Evolutionary conservation across 2,797 vertebrate species (phyloP).

Genomic region (Thripadectes ignobilis): DNA sequence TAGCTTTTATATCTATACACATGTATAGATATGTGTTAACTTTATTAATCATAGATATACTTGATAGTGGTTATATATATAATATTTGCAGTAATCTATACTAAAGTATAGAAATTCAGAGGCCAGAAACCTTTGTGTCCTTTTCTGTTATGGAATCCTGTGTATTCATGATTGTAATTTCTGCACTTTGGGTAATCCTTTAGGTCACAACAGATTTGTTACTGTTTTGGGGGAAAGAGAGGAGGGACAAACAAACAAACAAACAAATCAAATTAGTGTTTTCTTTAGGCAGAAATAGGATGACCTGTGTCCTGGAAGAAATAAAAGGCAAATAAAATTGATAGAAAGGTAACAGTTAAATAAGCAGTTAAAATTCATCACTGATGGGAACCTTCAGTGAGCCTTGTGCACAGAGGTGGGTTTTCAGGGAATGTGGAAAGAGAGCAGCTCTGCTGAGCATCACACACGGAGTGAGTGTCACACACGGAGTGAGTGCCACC

Average conservation of each 20-base stretch:
- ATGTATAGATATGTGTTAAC: neutral
- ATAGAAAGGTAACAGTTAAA: neutral
- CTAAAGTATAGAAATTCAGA: neutral
- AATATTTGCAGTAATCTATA: neutral
- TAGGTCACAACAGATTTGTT: neutral
- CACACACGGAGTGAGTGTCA: neutral
- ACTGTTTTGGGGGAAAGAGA: neutral
- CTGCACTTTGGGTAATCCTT: neutral
- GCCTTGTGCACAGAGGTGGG: neutral
- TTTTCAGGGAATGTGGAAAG: neutral
- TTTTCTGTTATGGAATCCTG: neutral
- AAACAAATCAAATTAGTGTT: neutral
- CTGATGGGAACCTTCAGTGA: neutral
- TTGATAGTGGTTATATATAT: neutral
- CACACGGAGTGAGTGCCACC: neutral
- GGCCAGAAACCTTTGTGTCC: neutral
- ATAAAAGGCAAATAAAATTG: neutral
- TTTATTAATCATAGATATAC: neutral
- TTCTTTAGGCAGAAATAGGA: neutral
- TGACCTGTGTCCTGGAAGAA: neutral
- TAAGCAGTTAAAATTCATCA: neutral
- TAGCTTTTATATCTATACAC: neutral
- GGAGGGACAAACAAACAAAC: neutral
- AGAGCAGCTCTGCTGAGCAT: neutral
- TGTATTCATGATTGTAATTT: neutral